Evolutionary conservation across 2,113 vertebrate genomes (phyloP).

Genomic region (Phaetusa simplex): DNA sequence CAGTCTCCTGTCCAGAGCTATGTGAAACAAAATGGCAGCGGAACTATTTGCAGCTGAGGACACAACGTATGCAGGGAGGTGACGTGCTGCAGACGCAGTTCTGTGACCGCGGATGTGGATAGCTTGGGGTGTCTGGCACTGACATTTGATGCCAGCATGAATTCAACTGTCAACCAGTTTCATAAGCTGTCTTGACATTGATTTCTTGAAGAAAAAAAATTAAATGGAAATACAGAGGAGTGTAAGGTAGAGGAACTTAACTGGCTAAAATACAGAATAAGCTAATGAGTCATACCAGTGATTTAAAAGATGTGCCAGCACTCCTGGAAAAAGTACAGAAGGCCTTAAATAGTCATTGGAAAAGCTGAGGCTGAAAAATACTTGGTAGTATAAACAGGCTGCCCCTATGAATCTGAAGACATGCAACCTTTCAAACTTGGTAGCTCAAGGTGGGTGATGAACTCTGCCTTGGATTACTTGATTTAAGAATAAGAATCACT

Average conservation of each 20-base stretch:
- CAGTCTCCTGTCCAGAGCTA: background rate
- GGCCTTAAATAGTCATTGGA: background rate
- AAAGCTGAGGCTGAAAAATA: constrained; percentile 17
- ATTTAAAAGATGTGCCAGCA: constrained; percentile 1
- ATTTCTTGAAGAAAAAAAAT: background rate
- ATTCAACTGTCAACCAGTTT: background rate
- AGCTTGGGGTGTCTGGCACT: background rate
- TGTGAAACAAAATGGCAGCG: background rate
- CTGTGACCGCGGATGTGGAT: background rate
- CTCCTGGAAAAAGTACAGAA: background rate
- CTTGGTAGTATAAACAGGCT: background rate
- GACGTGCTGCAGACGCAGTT: background rate
- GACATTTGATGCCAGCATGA: background rate
- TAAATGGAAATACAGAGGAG: background rate
- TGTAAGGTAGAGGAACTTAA: background rate
- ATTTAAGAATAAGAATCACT: background rate
- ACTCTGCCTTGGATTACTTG: background rate
- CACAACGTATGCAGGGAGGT: background rate
- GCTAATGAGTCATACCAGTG: background rate
- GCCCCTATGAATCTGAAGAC: background rate
- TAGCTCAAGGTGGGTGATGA: background rate
- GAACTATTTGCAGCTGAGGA: background rate
- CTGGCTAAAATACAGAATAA: constrained; percentile 15
- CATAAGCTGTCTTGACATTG: background rate
- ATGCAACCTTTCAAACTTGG: background rate